A percentile compares a stretch with the other conserved stretches of the same genome.
phyloP scores from a whole-genome alignment of 2,888 invertebrate genomes.

The Lasioglossum calceatum region DNA sequence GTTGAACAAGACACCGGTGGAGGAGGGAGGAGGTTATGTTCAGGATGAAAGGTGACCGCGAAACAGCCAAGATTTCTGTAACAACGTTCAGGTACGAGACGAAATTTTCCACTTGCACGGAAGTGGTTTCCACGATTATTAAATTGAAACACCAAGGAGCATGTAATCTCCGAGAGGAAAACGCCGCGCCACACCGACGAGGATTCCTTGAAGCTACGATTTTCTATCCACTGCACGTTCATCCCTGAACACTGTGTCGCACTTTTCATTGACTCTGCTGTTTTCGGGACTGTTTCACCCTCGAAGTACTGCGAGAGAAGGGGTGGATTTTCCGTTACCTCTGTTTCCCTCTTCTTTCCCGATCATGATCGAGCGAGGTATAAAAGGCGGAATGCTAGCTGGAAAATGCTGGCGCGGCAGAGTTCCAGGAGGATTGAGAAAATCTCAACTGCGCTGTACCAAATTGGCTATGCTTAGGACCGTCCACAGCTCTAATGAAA shows the following conservation, averaged over 20 bases:
- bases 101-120: not conserved
- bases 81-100: not conserved
- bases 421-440: too few relatives aligned
- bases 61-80: not conserved
- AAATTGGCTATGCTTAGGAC: too few relatives aligned
- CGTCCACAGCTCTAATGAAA: too few relatives aligned
- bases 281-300: slow-evolving; percentile 55
- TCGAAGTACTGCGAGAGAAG: slow-evolving; percentile 53
- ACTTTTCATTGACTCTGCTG: slow-evolving; percentile 57
- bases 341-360: slow-evolving; percentile 41
- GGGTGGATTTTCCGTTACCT: slow-evolving; percentile 51
- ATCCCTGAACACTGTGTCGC: slow-evolving; percentile 25
- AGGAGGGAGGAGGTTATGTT: not conserved
- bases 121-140: slow-evolving; percentile 26
- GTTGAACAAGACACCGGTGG: not conserved
- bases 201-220: slow-evolving; percentile 48
- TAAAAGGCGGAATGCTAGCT: slow-evolving; percentile 14
- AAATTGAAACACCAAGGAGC: slow-evolving; percentile 25
- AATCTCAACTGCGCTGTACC: not conserved
- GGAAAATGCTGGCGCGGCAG: not conserved
- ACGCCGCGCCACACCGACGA: not conserved
- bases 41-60: not conserved
- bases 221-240: slow-evolving; percentile 66
- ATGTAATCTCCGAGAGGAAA: slow-evolving; percentile 21
- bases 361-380: slow-evolving; percentile 28